These are phyloP conservation scores for Acleris holmiana DNA, from an alignment of 2,888 invertebrate species.

Conservation along the genomic window DNA sequence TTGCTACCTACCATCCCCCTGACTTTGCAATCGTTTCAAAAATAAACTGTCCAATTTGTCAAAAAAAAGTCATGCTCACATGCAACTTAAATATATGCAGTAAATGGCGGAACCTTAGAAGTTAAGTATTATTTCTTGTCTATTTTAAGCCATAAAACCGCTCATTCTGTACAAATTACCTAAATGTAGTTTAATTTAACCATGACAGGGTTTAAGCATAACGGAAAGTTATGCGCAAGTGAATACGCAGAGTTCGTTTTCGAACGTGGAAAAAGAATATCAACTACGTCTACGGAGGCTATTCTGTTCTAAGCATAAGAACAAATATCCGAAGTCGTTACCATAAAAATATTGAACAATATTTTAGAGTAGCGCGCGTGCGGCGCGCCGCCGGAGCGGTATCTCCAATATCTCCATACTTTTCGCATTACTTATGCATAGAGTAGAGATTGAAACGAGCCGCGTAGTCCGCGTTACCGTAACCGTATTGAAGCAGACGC, in stretches of 20 bases:
- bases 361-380: slow-evolving; percentile 71
- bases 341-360: slow-evolving; percentile 77
- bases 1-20: slow-evolving; percentile 4
- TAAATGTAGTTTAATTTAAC: slow-evolving; percentile 9
- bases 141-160: slow-evolving; percentile 23
- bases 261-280: slow-evolving; percentile 21
- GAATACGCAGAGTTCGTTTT: slow-evolving; percentile 14
- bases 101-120: slow-evolving; percentile 1
- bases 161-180: slow-evolving; percentile 23
- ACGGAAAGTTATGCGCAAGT: slow-evolving; percentile 24
- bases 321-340: slow-evolving; percentile 74
- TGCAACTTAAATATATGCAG: slow-evolving; percentile 4
- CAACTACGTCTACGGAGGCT: slow-evolving; percentile 39
- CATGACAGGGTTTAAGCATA: slow-evolving; percentile 1
- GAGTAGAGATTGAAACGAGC: slow-evolving; percentile 82
- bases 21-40: slow-evolving; percentile 2
- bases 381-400: slow-evolving; percentile 67
- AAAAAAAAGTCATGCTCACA: slow-evolving; percentile 2
- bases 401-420: slow-evolving; percentile 80
- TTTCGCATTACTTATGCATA: slow-evolving; percentile 84
- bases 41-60: neutral
- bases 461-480: slow-evolving; percentile 74
- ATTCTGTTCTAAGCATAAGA: slow-evolving; percentile 51
- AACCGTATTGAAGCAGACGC: slow-evolving; percentile 65
- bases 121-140: slow-evolving; percentile 6